phyloP scores from a whole-genome alignment of 1,140 invertebrate species.

The Pseudomyrmex sp. region DNA sequence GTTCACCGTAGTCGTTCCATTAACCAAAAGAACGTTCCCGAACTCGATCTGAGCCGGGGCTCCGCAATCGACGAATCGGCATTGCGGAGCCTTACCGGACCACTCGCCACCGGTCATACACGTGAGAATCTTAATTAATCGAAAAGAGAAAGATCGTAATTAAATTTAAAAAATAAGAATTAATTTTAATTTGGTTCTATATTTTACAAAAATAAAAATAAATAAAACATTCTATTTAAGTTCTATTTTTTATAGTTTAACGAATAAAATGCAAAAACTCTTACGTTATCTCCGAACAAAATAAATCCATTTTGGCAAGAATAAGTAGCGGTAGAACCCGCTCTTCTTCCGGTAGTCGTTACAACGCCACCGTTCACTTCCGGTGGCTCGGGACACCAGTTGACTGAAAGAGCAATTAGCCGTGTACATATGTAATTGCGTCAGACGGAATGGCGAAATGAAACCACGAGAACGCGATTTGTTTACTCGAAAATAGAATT shows the following conservation, averaged over 20 bases:
- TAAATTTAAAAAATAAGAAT: constrained; percentile 7
- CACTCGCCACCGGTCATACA: constrained; percentile 93
- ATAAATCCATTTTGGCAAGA: constrained; percentile 94
- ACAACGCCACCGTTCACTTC: constrained; percentile 91
- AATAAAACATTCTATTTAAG: neutral
- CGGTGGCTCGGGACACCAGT: constrained; percentile 94
- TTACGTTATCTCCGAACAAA: constrained; percentile 92
- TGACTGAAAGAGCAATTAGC: constrained; percentile 84
- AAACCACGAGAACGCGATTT: neutral
- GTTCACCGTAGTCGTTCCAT: constrained; percentile 92
- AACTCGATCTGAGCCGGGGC: constrained; percentile 91
- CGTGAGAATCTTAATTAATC: constrained; percentile 88
- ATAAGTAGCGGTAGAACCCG: constrained; percentile 92
- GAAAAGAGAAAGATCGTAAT: neutral
- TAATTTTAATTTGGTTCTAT: constrained; percentile 2
- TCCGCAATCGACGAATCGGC: constrained; percentile 95
- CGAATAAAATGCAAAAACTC: constrained; percentile 50
- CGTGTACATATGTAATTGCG: constrained; percentile 5
- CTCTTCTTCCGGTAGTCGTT: constrained; percentile 88
- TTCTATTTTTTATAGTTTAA: neutral
- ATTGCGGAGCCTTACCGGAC: constrained; percentile 92
- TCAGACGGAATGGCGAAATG: constrained; percentile 7
- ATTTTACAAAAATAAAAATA: neutral
- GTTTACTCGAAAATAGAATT: neutral
- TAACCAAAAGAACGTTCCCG: constrained; percentile 90